Percentiles rank a stretch among this genome's conserved stretches.
phyloP scores from a whole-genome alignment of 2,113 vertebrate genomes.

The Arizona elegans region DNA sequence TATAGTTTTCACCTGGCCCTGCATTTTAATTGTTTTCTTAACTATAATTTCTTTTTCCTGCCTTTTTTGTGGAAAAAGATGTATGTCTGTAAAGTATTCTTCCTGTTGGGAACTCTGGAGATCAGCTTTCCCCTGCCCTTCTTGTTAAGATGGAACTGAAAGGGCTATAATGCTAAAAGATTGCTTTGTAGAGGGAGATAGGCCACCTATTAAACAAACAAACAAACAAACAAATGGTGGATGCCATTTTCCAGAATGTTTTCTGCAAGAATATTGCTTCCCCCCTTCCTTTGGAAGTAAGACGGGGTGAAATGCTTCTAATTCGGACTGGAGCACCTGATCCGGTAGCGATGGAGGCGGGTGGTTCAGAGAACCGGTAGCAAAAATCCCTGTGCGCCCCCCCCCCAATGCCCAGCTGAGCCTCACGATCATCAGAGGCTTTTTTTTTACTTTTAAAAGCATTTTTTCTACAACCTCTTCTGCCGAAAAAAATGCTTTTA shows the following conservation, averaged over 20 bases:
- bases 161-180: background rate
- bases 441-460: no score
- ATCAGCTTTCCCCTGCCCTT: background rate
- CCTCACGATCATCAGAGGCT: no score
- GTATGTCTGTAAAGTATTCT: background rate
- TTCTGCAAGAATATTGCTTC: background rate
- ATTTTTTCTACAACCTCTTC: no score
- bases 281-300: background rate
- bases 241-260: background rate
- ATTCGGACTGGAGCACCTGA: no score
- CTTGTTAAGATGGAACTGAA: background rate
- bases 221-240: background rate
- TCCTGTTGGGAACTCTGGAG: background rate
- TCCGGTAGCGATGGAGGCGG: no score
- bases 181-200: background rate
- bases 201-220: background rate
- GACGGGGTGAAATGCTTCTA: background rate
- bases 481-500: no score
- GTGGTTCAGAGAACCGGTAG: no score
- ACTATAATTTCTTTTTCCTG: background rate
- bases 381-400: no score
- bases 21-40: background rate
- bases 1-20: background rate
- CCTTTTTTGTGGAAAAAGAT: no score
- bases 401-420: no score